Percentiles rank a stretch among this genome's conserved stretches.
Evolutionary conservation across 1,140 invertebrate species (phyloP).

Genomic region (Drosophila simulans): DNA sequence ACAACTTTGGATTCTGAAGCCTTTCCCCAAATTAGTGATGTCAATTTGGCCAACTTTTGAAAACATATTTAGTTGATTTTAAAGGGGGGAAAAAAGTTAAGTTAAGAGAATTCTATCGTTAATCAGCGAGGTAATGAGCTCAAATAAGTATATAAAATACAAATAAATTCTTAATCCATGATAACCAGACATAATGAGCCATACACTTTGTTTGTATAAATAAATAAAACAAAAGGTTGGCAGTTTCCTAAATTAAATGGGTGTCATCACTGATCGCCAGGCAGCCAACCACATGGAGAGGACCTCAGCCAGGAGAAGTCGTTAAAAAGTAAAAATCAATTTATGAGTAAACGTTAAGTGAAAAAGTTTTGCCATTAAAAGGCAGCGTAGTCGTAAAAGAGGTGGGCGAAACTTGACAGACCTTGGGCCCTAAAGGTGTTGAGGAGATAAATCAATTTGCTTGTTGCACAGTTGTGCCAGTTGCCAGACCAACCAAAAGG

Average conservation of each 20-base stretch:
- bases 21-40: conserved; percentile 4
- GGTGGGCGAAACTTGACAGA: conserved; percentile 52
- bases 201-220: no score
- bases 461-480: conserved; percentile 74
- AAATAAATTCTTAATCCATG: no score
- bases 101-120: no score
- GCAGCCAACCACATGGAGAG: conserved; percentile 13
- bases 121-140: no score
- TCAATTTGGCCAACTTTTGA: neutral
- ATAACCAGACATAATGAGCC: no score
- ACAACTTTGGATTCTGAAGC: conserved; percentile 12
- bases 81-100: no score
- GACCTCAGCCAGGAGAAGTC: conserved; percentile 34
- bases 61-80: no score
- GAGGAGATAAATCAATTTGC: conserved; percentile 81
- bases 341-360: conserved; percentile 83
- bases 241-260: neutral
- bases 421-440: conserved; percentile 65
- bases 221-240: no score
- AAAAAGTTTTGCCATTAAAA: conserved; percentile 83
- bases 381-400: conserved; percentile 34
- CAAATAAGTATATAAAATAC: no score
- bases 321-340: conserved; percentile 84
- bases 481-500: conserved; percentile 72
- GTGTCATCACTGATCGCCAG: conserved; percentile 18